Evolutionary conservation across 2,888 invertebrate species (phyloP), one percentile per base, ranked within the genome.

Genomic region (Melitaea athalia): DNA sequence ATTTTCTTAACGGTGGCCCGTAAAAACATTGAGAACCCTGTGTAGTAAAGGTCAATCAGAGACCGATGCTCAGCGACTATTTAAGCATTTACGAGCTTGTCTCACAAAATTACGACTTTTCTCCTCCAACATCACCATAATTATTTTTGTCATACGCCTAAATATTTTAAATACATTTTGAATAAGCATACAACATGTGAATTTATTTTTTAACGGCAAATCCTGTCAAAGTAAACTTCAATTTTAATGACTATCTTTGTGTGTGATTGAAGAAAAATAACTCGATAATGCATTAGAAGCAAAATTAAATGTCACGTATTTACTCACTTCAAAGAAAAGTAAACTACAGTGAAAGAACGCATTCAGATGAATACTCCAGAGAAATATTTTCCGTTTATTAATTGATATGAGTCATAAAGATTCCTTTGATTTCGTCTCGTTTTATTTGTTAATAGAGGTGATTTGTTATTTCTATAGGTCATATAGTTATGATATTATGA

Each of bases 11-110:
- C 86, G 86, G 79, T 77, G 80, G 79, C 81, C 81, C 84, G 88
- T 87, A 90, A 90, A 91, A 90, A 89, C 88, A 81, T 81, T 80
- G 81, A 83, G 80, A 79, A 85, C 78, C 78, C 78, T 81, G 78
- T 81, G 80, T 81, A 76, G 83, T 82, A 83, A 81, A 88, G 87
- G 91, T 91, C 92, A 88, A 92, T 92, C 89, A 86, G 82, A 81
- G 82, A 85, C 85, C 82, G 82, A 77, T 81, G 79, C 81, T 81
- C 78, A 75, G 75, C 82, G 82, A 84, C 84, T 86, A 86, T 86
- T 87, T 84, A 85, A 85, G 80, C 84, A 88, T 87, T 88, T 88
- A 87, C 87, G 85, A 85, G 85, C 78, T 81, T 85, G 85, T 87
- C 77, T 76, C 69, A 71, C 78, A 78, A 79, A 74, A 77, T 76